Conservation (phyloP, 1,140 invertebrate genomes). For the Zaprionus vittiger region DNA sequence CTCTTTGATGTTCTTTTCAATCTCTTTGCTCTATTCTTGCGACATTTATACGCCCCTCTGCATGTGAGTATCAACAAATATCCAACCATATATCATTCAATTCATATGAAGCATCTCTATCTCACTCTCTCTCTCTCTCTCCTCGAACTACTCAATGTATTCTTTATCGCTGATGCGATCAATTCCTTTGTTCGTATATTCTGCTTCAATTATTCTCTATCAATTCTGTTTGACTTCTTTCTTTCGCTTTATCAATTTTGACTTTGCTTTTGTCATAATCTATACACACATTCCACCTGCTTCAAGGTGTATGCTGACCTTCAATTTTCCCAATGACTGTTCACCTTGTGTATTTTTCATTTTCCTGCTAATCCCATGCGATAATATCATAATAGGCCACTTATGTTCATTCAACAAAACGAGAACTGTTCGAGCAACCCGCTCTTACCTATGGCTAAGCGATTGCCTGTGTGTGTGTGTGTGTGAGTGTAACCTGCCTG, state of each 20-base stretch:
- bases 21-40: neutral
- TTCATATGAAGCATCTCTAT: slow-evolving; percentile 12
- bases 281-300: slow-evolving; percentile 33
- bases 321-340: slow-evolving; percentile 22
- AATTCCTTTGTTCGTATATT: slow-evolving; percentile 33
- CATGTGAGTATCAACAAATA: neutral
- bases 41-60: neutral
- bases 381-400: slow-evolving; percentile 56
- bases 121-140: neutral
- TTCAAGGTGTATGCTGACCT: slow-evolving; percentile 26
- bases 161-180: slow-evolving; percentile 32
- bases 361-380: slow-evolving; percentile 43
- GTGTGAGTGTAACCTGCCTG: slow-evolving; percentile 19
- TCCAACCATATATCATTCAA: slow-evolving; percentile 27
- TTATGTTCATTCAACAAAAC: slow-evolving; percentile 34
- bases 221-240: slow-evolving; percentile 30
- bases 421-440: slow-evolving; percentile 57
- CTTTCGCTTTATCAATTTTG: slow-evolving; percentile 18
- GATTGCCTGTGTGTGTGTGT: neutral
- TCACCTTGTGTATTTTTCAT: slow-evolving; percentile 30
- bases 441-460: slow-evolving; percentile 29
- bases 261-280: slow-evolving; percentile 15
- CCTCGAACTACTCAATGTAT: slow-evolving; percentile 11
- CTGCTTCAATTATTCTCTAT: slow-evolving; percentile 44
- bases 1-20: neutral